Conservation (phyloP, 2,113 vertebrate genomes). For the Fulmarus glacialis region DNA sequence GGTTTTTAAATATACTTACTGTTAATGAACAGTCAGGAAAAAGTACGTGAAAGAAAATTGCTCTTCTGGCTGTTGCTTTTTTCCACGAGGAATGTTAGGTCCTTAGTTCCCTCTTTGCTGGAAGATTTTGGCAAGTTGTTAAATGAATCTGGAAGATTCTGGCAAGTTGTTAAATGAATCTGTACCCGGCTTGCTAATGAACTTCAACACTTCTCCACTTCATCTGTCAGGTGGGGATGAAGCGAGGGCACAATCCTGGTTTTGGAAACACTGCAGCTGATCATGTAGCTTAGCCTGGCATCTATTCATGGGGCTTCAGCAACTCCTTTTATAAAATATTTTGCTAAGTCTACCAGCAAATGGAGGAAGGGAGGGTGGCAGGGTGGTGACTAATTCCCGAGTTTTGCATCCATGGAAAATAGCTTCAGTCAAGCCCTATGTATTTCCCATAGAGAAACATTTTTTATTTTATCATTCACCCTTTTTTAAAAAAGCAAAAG, state of each 20-base stretch:
- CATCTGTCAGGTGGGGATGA: background rate
- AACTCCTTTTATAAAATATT: background rate
- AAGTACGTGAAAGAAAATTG: background rate
- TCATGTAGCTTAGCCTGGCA: background rate
- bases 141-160: background rate
- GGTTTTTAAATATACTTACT: background rate
- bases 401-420: background rate
- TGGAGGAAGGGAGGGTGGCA: background rate
- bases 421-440: background rate
- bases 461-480: background rate
- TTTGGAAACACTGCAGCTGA: background rate
- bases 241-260: background rate
- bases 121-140: conserved; percentile 6
- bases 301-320: background rate
- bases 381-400: background rate
- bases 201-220: background rate
- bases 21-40: background rate
- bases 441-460: background rate
- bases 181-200: background rate
- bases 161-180: background rate
- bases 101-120: background rate
- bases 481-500: background rate
- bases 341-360: background rate
- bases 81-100: background rate
- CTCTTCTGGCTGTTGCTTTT: background rate